phyloP scores from a whole-genome alignment of 2,797 vertebrate genomes.

The Amblyopsis hoosieri region DNA sequence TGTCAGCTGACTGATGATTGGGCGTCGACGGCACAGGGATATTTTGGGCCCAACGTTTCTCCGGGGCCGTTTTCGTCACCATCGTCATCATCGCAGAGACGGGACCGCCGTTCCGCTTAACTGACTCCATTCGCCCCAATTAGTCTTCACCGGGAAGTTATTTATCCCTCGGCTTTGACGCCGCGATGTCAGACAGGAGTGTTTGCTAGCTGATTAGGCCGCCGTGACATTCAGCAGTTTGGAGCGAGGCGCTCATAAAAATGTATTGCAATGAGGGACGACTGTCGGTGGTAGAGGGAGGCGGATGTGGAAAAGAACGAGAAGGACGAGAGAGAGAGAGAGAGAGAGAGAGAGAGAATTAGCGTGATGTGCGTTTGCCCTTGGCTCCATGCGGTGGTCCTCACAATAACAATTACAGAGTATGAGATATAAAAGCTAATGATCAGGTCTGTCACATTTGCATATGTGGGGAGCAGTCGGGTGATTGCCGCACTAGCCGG shows the following conservation, averaged over 20 bases:
- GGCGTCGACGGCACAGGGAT: neutral
- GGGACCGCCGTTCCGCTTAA: constrained; percentile 66
- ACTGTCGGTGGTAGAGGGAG: constrained; percentile 59
- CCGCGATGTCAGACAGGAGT: constrained; percentile 69
- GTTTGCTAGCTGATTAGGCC: constrained; percentile 70
- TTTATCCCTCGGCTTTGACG: constrained; percentile 46
- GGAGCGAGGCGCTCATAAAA: constrained; percentile 69
- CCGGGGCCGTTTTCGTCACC: constrained; percentile 35
- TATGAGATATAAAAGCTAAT: constrained; percentile 81
- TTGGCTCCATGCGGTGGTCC: constrained; percentile 74
- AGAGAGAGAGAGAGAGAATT: constrained; percentile 21
- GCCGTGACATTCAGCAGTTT: constrained; percentile 69
- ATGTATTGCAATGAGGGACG: constrained; percentile 62
- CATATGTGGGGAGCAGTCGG: constrained; percentile 74
- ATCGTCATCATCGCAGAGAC: constrained; percentile 53
- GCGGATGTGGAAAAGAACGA: neutral
- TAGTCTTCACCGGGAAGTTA: constrained; percentile 59
- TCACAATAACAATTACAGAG: constrained; percentile 81
- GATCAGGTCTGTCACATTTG: constrained; percentile 83
- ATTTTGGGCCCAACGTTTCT: constrained; percentile 30
- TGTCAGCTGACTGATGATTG: constrained; percentile 15
- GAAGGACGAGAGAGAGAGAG: constrained; percentile 7
- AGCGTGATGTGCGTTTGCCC: constrained; percentile 64
- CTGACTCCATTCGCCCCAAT: constrained; percentile 74
- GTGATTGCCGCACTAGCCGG: constrained; percentile 75